Evolutionary conservation across 2,113 vertebrate genomes (phyloP).

Genomic region (Phrynosoma blainvillii): DNA sequence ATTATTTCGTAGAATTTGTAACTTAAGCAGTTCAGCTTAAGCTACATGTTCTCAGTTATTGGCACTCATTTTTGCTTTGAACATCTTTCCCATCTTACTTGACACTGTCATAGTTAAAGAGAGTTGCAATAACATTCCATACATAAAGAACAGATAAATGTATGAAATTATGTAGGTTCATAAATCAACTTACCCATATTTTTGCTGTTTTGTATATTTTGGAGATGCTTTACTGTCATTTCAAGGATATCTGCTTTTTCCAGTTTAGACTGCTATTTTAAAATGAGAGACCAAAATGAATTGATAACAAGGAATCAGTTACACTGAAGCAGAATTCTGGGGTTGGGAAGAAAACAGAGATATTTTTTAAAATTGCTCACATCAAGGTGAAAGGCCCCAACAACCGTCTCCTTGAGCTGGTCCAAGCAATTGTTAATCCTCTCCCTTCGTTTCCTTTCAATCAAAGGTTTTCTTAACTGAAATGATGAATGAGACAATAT

Average conservation of each 20-base stretch:
- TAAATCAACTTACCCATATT: constrained; percentile 76
- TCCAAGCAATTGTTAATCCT: constrained; percentile 91
- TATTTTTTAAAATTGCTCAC: constrained; percentile 75
- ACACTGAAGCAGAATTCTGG: not conserved
- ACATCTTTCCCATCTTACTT: not conserved
- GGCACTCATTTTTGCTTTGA: not conserved
- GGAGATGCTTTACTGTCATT: constrained; percentile 93
- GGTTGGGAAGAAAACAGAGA: not conserved
- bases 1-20: not conserved
- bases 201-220: constrained; percentile 86
- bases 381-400: constrained; percentile 86
- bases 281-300: not conserved
- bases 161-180: not conserved
- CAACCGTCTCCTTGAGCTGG: constrained; percentile 88
- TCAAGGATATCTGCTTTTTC: constrained; percentile 93
- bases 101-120: not conserved
- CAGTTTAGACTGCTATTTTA: constrained; percentile 87
- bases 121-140: not conserved
- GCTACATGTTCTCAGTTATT: not conserved
- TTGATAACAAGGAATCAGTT: not conserved
- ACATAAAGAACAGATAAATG: not conserved
- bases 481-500: constrained; percentile 33
- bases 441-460: constrained; percentile 88
- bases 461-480: constrained; percentile 89
- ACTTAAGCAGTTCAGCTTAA: not conserved